Percentiles rank a stretch among this genome's conserved stretches.
These are phyloP conservation scores for Agapornis canus DNA, from an alignment of 2,797 vertebrate genomes.

Conservation along the genomic window DNA sequence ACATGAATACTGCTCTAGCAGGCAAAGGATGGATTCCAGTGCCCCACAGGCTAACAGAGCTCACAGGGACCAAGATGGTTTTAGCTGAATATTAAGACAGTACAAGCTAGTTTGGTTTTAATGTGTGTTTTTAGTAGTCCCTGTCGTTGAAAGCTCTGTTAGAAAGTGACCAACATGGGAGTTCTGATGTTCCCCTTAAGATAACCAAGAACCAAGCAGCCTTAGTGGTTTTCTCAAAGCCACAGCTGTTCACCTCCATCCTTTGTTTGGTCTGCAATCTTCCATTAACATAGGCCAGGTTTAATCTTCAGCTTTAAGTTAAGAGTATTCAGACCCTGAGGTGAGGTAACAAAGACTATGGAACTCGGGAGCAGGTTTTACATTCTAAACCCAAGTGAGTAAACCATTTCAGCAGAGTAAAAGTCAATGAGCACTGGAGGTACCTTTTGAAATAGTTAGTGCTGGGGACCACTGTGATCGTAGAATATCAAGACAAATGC, in stretches of 20 bases:
- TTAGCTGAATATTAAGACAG: background rate
- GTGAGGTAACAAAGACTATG: background rate
- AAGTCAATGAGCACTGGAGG: background rate
- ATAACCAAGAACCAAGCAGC: background rate
- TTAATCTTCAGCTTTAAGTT: background rate
- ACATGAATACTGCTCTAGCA: background rate
- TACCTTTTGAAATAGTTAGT: slow-evolving; percentile 96
- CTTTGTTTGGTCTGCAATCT: background rate
- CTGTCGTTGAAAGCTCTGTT: background rate
- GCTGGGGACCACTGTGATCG: slow-evolving; percentile 94
- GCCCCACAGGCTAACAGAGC: background rate
- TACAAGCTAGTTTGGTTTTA: background rate
- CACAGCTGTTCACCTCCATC: background rate
- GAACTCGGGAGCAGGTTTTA: background rate
- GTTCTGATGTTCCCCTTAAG: background rate
- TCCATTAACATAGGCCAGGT: background rate
- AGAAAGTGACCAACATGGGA: background rate
- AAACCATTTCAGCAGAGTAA: background rate
- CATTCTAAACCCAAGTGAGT: background rate
- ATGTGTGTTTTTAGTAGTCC: background rate
- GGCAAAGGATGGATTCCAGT: background rate
- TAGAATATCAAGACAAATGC: slow-evolving; percentile 95
- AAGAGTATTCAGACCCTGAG: background rate
- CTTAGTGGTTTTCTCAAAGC: background rate
- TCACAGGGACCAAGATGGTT: background rate